phyloP scores from a whole-genome alignment of 2,113 vertebrate genomes.

The Mirounga angustirostris region DNA sequence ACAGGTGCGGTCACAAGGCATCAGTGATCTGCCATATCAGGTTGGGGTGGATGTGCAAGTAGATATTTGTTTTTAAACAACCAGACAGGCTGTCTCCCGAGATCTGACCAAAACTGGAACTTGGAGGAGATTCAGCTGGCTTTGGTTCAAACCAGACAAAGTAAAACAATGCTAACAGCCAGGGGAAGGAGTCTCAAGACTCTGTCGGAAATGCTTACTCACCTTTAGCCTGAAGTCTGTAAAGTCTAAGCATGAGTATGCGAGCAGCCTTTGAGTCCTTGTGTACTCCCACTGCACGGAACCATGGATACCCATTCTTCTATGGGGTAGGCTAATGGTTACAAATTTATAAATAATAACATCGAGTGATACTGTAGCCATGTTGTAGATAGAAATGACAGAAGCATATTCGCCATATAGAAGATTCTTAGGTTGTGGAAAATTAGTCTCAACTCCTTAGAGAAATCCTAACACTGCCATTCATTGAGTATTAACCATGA shows the following conservation, averaged over 20 bases:
- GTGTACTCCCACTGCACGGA: background rate
- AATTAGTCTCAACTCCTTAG: background rate
- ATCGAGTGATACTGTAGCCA: background rate
- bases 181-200: background rate
- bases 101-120: conserved; percentile 77
- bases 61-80: conserved; percentile 53
- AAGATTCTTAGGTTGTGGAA: background rate
- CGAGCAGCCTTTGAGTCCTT: background rate
- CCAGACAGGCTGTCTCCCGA: conserved; percentile 80
- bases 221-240: background rate
- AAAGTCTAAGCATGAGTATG: background rate
- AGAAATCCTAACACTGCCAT: background rate
- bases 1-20: background rate
- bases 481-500: background rate
- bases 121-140: conserved; percentile 80
- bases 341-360: background rate
- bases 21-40: background rate
- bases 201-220: conserved; percentile 1
- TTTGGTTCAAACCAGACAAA: conserved; percentile 72
- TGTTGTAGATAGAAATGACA: background rate
- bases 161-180: conserved; percentile 61
- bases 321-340: background rate
- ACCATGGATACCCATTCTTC: background rate
- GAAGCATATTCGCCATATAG: background rate
- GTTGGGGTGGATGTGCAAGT: conserved; percentile 10